Evolutionary conservation across 2,113 vertebrate genomes (phyloP).

Genomic region (Hipposideros armiger): DNA sequence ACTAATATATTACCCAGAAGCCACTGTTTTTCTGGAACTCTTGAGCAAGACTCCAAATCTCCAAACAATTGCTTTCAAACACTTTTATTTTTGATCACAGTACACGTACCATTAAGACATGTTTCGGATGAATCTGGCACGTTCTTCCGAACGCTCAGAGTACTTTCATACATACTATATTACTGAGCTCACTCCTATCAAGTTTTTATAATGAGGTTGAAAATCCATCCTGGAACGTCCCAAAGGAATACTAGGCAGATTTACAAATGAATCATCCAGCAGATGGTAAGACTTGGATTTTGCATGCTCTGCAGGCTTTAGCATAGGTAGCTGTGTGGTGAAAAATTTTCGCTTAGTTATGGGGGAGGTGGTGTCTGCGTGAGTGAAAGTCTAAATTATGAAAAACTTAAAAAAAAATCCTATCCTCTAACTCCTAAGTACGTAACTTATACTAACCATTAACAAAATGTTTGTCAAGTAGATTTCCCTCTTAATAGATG

Average conservation of each 20-base stretch:
- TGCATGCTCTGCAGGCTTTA: constrained; percentile 56
- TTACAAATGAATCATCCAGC: constrained; percentile 57
- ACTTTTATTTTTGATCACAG: constrained; percentile 32
- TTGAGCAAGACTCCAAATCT: neutral
- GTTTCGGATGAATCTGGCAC: neutral
- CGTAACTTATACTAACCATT: neutral
- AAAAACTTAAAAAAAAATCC: neutral
- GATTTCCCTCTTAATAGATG: constrained; percentile 32
- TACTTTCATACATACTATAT: neutral
- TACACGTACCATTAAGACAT: neutral
- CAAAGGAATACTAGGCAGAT: constrained; percentile 56
- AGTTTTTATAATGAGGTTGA: constrained; percentile 62
- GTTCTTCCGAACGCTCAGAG: neutral
- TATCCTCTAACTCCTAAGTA: neutral
- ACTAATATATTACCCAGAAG: neutral
- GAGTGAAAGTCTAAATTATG: constrained; percentile 49
- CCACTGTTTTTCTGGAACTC: constrained; percentile 37
- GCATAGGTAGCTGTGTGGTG: constrained; percentile 40
- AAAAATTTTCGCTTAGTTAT: constrained; percentile 34
- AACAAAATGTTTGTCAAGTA: constrained; percentile 30
- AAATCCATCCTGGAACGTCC: constrained; percentile 43
- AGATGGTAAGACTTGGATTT: constrained; percentile 65
- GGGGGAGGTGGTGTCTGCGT: neutral
- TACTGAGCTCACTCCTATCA: constrained; percentile 17
- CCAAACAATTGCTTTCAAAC: neutral